Base-by-base conservation (phyloP, 2,888 invertebrate species). In the Sturmia bella region DNA sequence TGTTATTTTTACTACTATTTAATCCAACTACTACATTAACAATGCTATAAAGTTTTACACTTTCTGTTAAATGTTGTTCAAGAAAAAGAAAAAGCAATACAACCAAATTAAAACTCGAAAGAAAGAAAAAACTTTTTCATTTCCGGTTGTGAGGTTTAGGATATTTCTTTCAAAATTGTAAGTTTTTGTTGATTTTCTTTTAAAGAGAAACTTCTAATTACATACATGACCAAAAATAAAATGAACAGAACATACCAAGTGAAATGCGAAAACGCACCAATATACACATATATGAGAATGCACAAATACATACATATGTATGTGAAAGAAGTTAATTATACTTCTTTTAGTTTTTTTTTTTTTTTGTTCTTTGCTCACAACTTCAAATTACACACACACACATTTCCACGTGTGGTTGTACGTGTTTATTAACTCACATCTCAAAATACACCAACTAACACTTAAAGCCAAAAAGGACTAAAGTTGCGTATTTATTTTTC, bases 191-290 rank as follows among this genome's bases (percentile, higher is more conserved):
- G 80, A 74, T 84, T 84, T 84, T 83, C 82, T 84, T 75, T 79
- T 80, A 37, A 83, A 85, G 85, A 81, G 84, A 87, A 88, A 88
- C 88, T 89, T 88, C 87, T 88, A 88, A 88, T 88, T 89, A 87
- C 87, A 85, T 85, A 87, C 89, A 88, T 87, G 89, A 87, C 88
- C 87, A 86, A 86, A 84, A 86, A 74, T 45, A 76, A 61, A 15
- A 15, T 59, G 21, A 3, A 41, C 13, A 32, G 19, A 9, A 13
- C 12, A 56, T 24, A 50, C 43, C 32, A 19, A 64, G 32, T 56
- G 13, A 59, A 41, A 37, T 52, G 43, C 11, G n/a, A 66, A 75
- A 52, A 64, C 37, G 11, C 24, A 73, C 61, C 43, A 43, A 63
- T 13, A 57, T 13, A 61, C 52, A 27, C 72, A 61, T 45, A 21